phyloP scores from a whole-genome alignment of 2,888 invertebrate species.

The Neoscelio sp. region DNA sequence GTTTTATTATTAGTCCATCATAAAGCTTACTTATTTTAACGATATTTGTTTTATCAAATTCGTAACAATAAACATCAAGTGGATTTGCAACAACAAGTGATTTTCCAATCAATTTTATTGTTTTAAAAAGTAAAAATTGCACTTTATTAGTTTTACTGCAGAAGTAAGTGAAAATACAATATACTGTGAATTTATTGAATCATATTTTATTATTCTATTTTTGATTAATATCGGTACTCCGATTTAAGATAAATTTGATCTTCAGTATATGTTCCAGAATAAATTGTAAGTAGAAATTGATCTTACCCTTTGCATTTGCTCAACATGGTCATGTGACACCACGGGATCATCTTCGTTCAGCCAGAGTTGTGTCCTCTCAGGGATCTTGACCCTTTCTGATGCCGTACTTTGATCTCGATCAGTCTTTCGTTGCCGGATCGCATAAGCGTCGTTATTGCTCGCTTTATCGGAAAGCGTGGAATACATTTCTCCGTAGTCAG shows the following conservation, averaged over 20 bases:
- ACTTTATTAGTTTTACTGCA: no score
- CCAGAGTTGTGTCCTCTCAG: slow-evolving; percentile 51
- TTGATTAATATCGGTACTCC: no score
- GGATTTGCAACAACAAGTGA: no score
- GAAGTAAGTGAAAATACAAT: no score
- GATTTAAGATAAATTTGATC: neutral
- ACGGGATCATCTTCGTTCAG: slow-evolving; percentile 50
- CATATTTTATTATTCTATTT: no score
- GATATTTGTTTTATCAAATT: no score
- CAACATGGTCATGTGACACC: slow-evolving; percentile 22
- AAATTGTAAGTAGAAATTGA: slow-evolving; percentile 11
- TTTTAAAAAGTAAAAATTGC: no score
- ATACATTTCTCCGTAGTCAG: slow-evolving; percentile 56
- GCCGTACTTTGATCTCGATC: slow-evolving; percentile 55
- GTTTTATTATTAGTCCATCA: no score
- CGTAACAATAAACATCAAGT: no score
- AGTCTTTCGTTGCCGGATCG: slow-evolving; percentile 49
- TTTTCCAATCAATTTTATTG: no score
- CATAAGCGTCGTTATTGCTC: slow-evolving; percentile 51
- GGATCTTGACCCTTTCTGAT: slow-evolving; percentile 35
- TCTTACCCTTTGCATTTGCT: slow-evolving; percentile 62
- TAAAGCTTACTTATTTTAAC: no score
- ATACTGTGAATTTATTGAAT: no score
- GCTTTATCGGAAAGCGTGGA: slow-evolving; percentile 45
- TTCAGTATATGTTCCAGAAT: neutral